phyloP scores from a whole-genome alignment of 2,113 vertebrate species.

The Chloropsis cyanopogon region DNA sequence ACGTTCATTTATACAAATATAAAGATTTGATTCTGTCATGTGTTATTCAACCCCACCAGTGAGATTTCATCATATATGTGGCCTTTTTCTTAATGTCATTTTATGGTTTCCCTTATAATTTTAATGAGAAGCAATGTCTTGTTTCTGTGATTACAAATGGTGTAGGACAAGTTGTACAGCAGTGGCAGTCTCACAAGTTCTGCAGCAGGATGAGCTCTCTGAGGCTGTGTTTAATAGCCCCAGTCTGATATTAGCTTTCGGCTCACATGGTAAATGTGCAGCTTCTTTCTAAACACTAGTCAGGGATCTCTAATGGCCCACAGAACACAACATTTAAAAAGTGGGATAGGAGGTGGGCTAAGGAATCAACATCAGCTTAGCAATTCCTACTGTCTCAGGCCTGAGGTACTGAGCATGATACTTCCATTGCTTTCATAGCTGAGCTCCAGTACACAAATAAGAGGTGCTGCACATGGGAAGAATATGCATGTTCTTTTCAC shows the following conservation, averaged over 20 bases:
- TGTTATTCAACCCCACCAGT: background rate
- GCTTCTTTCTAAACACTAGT: background rate
- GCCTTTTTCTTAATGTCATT: background rate
- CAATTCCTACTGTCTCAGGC: fast-evolving
- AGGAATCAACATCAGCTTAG: background rate
- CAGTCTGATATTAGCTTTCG: background rate
- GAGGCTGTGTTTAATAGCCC: background rate
- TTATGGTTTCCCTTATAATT: background rate
- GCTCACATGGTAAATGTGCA: background rate
- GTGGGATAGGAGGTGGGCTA: fast-evolving
- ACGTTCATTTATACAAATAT: background rate
- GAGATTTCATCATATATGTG: background rate
- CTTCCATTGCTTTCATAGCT: fast-evolving
- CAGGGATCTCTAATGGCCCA: background rate
- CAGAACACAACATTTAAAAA: background rate
- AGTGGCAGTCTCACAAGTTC: background rate
- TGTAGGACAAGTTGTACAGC: background rate
- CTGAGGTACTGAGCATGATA: fast-evolving
- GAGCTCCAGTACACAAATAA: background rate
- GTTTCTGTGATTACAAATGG: background rate
- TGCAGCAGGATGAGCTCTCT: background rate
- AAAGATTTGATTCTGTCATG: background rate
- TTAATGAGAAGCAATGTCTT: background rate
- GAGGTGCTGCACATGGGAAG: background rate
- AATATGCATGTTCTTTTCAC: background rate